phyloP scores from a whole-genome alignment of 2,888 invertebrate genomes.

The Drosophila neutralis region DNA sequence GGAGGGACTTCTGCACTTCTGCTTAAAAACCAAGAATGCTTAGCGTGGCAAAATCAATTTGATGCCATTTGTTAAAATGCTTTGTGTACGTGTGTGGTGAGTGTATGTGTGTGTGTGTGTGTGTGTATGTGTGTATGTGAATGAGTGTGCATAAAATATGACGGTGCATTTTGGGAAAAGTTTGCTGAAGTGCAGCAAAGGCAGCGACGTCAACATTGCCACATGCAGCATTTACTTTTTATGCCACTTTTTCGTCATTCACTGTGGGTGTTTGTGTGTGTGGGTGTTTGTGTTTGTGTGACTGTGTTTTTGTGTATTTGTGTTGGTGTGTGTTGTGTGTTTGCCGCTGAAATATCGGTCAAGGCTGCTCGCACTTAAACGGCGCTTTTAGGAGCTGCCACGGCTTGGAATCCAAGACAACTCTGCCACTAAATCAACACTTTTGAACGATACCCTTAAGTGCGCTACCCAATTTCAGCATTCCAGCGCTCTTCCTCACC shows the following conservation, averaged over 20 bases:
- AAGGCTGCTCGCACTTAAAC: conserved; percentile 60
- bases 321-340: conserved; percentile 30
- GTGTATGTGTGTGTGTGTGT: conserved; percentile 4
- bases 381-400: conserved; percentile 47
- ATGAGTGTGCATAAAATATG: conserved; percentile 62
- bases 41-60: conserved; percentile 74
- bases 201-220: conserved; percentile 45
- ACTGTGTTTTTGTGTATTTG: conserved; percentile 42
- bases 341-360: conserved; percentile 71
- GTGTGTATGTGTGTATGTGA: conserved; percentile 14
- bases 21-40: conserved; percentile 65
- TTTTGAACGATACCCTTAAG: conserved; percentile 35
- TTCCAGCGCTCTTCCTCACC: neutral
- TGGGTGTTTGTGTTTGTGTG: conserved; percentile 6
- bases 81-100: conserved; percentile 31
- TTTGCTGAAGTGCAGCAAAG: conserved; percentile 40
- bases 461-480: neutral
- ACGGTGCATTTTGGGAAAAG: conserved; percentile 51
- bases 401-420: conserved; percentile 43
- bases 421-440: conserved; percentile 62
- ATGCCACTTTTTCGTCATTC: conserved; percentile 53
- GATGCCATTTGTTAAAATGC: conserved; percentile 75
- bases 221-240: conserved; percentile 47
- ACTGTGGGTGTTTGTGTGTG: conserved; percentile 12
- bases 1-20: conserved; percentile 19